phyloP scores from a whole-genome alignment of 2,888 invertebrate species.

The Stegana nigrithorax region DNA sequence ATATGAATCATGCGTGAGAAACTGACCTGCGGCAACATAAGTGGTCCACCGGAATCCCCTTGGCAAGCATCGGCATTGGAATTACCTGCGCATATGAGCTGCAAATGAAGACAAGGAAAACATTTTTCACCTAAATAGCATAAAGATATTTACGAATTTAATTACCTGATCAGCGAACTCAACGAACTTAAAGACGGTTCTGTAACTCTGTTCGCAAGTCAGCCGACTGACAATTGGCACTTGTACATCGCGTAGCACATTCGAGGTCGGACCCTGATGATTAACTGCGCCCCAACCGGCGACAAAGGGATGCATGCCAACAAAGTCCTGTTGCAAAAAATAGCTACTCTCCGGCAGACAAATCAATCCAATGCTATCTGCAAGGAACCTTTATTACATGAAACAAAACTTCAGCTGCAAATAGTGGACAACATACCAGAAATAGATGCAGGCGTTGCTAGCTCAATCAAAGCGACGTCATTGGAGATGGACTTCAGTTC shows the following conservation, averaged over 20 bases:
- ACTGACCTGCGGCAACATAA: constrained; percentile 67
- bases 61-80: constrained; percentile 65
- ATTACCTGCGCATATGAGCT: constrained; percentile 67
- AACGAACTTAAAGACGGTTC: constrained; percentile 52
- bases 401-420: background rate
- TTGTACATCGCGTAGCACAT: constrained; percentile 70
- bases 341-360: constrained; percentile 76
- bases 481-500: constrained; percentile 74
- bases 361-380: constrained; percentile 78
- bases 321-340: constrained; percentile 57
- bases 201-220: constrained; percentile 68
- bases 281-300: constrained; percentile 84
- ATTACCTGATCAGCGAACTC: constrained; percentile 54
- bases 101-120: background rate
- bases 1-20: too few relatives aligned
- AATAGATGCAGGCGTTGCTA: too few relatives aligned
- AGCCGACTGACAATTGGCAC: constrained; percentile 66
- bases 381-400: constrained; percentile 45
- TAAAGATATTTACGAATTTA: too few relatives aligned
- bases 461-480: constrained; percentile 82
- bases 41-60: constrained; percentile 68
- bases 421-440: background rate
- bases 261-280: constrained; percentile 61
- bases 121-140: background rate
- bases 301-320: constrained; percentile 75